Evolutionary conservation across 2,113 vertebrate species (phyloP), one percentile per base, ranked within the genome.

Genomic region (Cyprinus carpio): DNA sequence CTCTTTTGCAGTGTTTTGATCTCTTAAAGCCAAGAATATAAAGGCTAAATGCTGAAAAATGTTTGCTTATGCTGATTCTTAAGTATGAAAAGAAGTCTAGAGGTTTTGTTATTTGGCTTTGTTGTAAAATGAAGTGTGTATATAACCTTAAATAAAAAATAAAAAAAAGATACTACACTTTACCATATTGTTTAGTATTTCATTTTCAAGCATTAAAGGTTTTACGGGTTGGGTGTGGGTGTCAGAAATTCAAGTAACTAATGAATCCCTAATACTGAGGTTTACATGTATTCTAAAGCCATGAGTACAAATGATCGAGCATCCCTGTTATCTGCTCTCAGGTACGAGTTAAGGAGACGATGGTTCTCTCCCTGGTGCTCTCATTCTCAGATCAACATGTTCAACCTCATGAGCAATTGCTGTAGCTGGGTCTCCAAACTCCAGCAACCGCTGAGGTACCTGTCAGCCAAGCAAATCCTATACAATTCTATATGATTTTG

Each of bases 371-470:
- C 91, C 2, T 85, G 92, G 86, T 81, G 83, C 43, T 7, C 37
- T 9, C 91, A 90, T 90, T 88, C 89, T 89, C 92, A 89, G 86
- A 82, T 85, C 51, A 94, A 87, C 84, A 97, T 97, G 96, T 97
- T 97, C 94, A 96, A 95, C 90, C 93, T 98, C 81, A 93, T 97
- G 86, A 95, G 94, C 87, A 95, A 96, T 91, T 98, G 96, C 92
- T 98, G 95, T 93, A 95, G 84, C 1, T 96, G 96, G 96, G 88
- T 97, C 82, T 94, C 94, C 91, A 95, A 96, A 85, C 87, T 96
- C 51, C 96, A 96, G 90, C 95, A 97, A 74, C 96, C 96, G 9
- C 3, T 96, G 89, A 96, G 96, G 97, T 97, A 89, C 81, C 54
- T 64, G 16, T 9, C 31, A n/a, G 4, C 56, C 34, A 16, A 27